Conservation (phyloP, 2,797 vertebrate genomes). For the Onychomys arenicola region DNA sequence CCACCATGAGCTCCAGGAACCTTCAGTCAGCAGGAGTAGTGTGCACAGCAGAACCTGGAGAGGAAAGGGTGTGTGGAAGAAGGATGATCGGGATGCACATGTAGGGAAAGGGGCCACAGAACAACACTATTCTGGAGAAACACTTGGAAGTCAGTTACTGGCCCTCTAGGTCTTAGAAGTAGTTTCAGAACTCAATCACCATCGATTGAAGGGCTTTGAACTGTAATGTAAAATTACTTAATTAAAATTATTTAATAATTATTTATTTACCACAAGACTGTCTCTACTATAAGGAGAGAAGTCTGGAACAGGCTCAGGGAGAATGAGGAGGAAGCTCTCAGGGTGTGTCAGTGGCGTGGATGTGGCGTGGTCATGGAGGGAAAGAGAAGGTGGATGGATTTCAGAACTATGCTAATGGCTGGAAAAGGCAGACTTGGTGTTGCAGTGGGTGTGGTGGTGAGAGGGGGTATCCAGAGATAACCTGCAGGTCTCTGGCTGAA, state of each 20-base stretch:
- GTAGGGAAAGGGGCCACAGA: too few relatives aligned
- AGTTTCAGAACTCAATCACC: neutral
- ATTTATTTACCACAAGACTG: neutral
- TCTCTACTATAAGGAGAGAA: conserved; percentile 26
- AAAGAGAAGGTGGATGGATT: neutral
- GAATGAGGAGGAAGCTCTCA: neutral
- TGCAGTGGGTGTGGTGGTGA: neutral
- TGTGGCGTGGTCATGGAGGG: too few relatives aligned
- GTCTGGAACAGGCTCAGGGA: neutral
- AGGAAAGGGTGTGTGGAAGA: neutral
- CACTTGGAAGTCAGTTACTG: neutral
- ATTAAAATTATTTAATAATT: neutral
- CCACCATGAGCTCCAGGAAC: neutral
- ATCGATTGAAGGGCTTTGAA: neutral
- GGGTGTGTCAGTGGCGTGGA: neutral
- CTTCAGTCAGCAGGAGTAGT: neutral
- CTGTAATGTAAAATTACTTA: conserved; percentile 7
- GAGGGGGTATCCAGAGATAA: neutral
- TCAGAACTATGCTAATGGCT: neutral
- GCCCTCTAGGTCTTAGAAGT: neutral
- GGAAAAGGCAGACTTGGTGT: neutral
- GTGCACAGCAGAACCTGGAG: neutral
- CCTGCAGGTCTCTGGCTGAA: conserved; percentile 5
- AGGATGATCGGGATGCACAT: neutral
- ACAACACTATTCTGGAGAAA: too few relatives aligned